Evolutionary conservation across 2,113 vertebrate species (phyloP), one percentile per base, ranked within the genome.

Genomic region (Gnathonemus echidnorhynchus): DNA sequence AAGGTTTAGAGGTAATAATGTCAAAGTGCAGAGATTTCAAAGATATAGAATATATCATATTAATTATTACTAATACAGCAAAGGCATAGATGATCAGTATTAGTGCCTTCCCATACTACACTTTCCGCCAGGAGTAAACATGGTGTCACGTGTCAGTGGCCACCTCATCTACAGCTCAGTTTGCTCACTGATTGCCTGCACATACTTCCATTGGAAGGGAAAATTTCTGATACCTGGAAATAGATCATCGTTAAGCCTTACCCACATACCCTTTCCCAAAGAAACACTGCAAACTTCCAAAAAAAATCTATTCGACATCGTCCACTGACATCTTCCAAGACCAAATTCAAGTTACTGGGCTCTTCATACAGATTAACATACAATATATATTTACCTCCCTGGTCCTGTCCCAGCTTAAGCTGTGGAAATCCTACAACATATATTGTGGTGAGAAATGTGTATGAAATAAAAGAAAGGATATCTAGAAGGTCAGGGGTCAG

Each of bases 261-360:
- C 21, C 7, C 9, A 66, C 62, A 39, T 46, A 39, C 80, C 45
- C 21, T 10, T 46, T 84, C 80, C 42, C 42, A 17, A 84, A 9
- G 31, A 17, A 84, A 45, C 31, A 84, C 80, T 84, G 42, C 80
- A 84, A 46, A 21, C 42, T 1, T 46, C n/a, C 66, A 31, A 35
- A 74, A 35, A 74, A 39, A 77, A 77, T 48, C 80, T 45, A 46
- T 10, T 48, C 2, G 42, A 84, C 80, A 84, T 84, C 42, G 10
- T 84, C 80, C 80, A 84, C 80, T 84, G 46, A 52, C 85, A 87
- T 87, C 85, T 87, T 87, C 70, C 83, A 88, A 91, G 13, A 56
- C 46, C 85, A 87, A 50, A 27, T 50, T 52, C 17, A 87, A 84
- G 39, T 10, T 46, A 84, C 39, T 4, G 21, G 42, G 24, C 42